Evolutionary conservation across 2,113 vertebrate species (phyloP), one percentile per base, ranked within the genome.

Genomic region (Coptodon rendalli): DNA sequence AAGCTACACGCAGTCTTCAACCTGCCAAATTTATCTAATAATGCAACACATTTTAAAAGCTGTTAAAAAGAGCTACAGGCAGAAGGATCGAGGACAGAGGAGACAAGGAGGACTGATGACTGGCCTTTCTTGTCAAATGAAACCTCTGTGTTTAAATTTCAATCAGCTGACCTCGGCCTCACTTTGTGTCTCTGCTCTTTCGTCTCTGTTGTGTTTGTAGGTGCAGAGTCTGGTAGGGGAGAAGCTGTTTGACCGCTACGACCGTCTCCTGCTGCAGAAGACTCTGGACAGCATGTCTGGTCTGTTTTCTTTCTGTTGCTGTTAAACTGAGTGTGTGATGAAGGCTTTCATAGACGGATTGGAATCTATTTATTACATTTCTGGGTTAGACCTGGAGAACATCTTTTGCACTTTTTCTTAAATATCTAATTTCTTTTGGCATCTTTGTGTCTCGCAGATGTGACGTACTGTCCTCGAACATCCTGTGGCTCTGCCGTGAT

Each of bases 211-310:
- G 14, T n/a, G 9, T 85, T 50, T 59, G 7, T 48, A 99, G 98
- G 97, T 98, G 34, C 97, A 95, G 87, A 95, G 96, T 89, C 84
- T 98, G 86, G 97, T 98, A 1, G 97, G 96, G 3, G 97, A 98
- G 89, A 89, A 98, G 83, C 93, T 98, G 7, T 99, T 98, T 90
- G 93, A 95, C 4, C 97, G 97, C n/a, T 99, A 98, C 0, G 98
- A 99, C 80, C 97, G 96, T 50, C 97, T 99, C 63, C 97, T 99
- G 6, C 96, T 99, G 13, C 97, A 98, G 95, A 97, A 96, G 2
- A 97, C 95, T 90, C 91, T 99, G 94, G 98, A 98, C 94, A 71
- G 95, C 88, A 98, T 99, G 98, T 88, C 97, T 0, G 98, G 95
- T 94, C 22, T 31, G 83, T 80, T 57, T 7, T 43, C 36, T 43